Percentiles rank a stretch among this genome's conserved stretches.
Conservation (phyloP, 2,797 vertebrate genomes). For the Pseudocheirus occidentalis region DNA sequence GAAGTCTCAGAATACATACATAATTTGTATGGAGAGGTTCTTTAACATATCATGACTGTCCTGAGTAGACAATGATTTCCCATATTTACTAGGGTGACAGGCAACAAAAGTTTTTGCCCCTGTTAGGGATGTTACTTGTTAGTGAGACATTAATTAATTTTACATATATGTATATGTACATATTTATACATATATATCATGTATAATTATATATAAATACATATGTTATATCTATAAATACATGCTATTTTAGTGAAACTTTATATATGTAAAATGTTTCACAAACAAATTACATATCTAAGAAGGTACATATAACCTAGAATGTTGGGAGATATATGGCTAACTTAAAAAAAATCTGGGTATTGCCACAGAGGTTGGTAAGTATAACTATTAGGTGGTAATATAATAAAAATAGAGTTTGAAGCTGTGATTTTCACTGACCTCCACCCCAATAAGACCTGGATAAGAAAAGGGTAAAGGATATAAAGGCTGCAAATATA, state of each 20-base stretch:
- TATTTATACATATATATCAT: too few relatives aligned
- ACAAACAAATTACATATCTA: too few relatives aligned
- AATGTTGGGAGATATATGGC: background rate
- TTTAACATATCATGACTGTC: background rate
- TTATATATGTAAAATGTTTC: too few relatives aligned
- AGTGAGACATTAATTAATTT: background rate
- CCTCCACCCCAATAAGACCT: background rate
- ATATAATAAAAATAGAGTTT: background rate
- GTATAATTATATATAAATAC: too few relatives aligned
- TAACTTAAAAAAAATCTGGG: background rate
- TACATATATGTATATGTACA: too few relatives aligned
- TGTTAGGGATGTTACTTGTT: background rate
- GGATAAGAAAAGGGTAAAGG: slow-evolving; percentile 37
- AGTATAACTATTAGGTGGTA: background rate
- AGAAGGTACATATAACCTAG: too few relatives aligned
- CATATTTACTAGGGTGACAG: background rate
- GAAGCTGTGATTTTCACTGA: slow-evolving; percentile 36
- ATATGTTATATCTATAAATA: too few relatives aligned
- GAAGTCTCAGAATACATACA: background rate
- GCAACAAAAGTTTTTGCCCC: background rate
- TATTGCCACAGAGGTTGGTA: background rate
- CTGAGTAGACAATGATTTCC: background rate
- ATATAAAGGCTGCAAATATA: background rate
- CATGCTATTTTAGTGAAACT: too few relatives aligned
- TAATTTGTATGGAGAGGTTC: background rate